These are phyloP conservation scores for Lepidurus arcticus DNA, from an alignment of 1,140 invertebrate species.

Conservation along the genomic window DNA sequence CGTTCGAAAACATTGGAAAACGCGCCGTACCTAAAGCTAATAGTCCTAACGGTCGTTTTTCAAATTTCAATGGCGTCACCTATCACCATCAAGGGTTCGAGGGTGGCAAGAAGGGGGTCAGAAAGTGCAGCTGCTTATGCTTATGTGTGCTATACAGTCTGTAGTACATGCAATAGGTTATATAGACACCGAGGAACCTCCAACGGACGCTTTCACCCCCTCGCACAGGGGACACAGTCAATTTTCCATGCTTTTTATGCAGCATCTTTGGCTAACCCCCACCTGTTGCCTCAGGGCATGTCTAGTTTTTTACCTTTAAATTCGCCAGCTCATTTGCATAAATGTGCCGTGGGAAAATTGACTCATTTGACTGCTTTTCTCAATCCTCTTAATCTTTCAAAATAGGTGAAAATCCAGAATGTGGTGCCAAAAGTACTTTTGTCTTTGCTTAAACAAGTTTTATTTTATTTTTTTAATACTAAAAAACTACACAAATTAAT, in stretches of 20 bases:
- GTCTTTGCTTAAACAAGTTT: too few relatives aligned
- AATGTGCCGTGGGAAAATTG: too few relatives aligned
- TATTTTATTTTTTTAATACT: too few relatives aligned
- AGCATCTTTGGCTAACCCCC: background rate
- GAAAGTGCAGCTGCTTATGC: background rate
- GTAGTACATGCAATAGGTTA: background rate
- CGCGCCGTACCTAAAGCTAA: too few relatives aligned
- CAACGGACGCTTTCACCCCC: background rate
- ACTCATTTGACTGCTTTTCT: too few relatives aligned
- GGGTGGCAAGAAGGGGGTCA: slow-evolving; percentile 12
- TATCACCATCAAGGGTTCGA: background rate
- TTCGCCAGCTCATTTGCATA: too few relatives aligned
- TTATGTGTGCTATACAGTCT: background rate
- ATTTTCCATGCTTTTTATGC: background rate
- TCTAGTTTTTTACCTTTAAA: background rate
- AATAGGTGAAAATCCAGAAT: too few relatives aligned
- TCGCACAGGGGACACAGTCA: background rate
- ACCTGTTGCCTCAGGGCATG: background rate
- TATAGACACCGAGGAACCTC: background rate
- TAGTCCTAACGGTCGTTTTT: slow-evolving; percentile 2
- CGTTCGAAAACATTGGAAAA: too few relatives aligned
- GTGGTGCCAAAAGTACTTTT: too few relatives aligned
- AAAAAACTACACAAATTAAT: too few relatives aligned
- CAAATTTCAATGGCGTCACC: background rate
- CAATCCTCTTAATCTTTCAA: too few relatives aligned